These are phyloP conservation scores for Capromys pilorides DNA, from an alignment of 2,797 vertebrate genomes.

Conservation along the genomic window DNA sequence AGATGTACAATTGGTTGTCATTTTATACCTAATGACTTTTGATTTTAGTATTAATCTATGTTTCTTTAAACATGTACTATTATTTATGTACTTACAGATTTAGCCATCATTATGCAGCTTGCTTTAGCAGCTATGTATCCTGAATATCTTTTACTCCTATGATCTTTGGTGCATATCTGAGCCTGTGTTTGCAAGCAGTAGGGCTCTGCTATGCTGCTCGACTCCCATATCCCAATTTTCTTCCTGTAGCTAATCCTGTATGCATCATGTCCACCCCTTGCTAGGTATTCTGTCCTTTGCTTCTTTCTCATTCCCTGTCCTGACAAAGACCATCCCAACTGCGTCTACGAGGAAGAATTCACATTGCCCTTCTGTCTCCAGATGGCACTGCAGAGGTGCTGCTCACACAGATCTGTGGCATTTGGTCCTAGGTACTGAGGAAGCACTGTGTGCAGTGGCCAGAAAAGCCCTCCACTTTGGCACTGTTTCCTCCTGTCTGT, in stretches of 20 bases:
- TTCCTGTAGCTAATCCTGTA: background rate
- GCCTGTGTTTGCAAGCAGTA: background rate
- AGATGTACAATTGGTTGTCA: too few species aligned
- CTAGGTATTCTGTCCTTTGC: background rate
- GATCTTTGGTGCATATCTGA: background rate
- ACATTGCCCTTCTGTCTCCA: fast-evolving
- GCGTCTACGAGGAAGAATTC: background rate
- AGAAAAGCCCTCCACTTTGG: background rate
- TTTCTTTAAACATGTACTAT: background rate
- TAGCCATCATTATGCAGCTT: background rate
- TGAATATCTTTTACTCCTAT: background rate
- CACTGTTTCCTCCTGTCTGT: background rate
- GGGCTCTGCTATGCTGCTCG: background rate
- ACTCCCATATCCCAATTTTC: background rate
- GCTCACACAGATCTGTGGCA: background rate
- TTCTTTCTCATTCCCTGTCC: too few species aligned
- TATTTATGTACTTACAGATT: background rate
- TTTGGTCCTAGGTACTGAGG: too few species aligned
- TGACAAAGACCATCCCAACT: too few species aligned
- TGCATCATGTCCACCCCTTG: background rate
- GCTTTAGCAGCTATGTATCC: background rate
- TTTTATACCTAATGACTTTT: background rate
- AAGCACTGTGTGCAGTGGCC: too few species aligned
- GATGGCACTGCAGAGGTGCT: background rate
- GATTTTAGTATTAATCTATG: too few species aligned